phyloP scores from a whole-genome alignment of 1,140 invertebrate species.

The Fopius arisanus region DNA sequence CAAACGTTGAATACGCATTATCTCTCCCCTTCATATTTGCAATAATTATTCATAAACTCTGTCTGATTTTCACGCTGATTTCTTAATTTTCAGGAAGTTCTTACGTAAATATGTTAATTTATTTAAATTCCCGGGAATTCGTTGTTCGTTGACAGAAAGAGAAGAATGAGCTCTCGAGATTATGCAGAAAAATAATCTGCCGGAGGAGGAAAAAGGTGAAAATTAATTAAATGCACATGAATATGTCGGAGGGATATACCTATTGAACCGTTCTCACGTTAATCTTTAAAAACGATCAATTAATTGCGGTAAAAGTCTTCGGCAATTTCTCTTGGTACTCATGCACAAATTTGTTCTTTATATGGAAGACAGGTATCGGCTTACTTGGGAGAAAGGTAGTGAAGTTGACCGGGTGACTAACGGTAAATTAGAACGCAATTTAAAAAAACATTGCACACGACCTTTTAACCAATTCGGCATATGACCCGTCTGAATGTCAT shows the following conservation, averaged over 20 bases:
- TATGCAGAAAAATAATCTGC: neutral
- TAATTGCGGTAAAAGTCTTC: too few species aligned
- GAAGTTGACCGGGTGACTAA: conserved; percentile 31
- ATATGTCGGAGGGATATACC: neutral
- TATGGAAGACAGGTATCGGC: conserved; percentile 7
- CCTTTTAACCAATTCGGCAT: conserved; percentile 17
- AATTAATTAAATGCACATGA: neutral
- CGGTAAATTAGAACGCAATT: conserved; percentile 48
- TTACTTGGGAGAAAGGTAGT: neutral
- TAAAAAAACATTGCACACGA: conserved; percentile 23
- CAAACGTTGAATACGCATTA: too few species aligned
- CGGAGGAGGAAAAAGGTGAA: neutral
- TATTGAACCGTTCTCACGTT: neutral
- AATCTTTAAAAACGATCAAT: neutral
- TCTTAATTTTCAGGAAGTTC: neutral
- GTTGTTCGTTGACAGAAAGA: neutral
- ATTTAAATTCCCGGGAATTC: neutral
- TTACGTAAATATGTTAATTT: neutral
- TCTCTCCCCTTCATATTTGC: neutral
- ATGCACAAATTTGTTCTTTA: conserved; percentile 1
- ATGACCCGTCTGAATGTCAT: neutral
- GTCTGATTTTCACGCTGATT: neutral
- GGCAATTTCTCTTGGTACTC: neutral
- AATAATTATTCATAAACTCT: neutral
- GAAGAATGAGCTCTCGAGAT: neutral